Conservation (phyloP, 2,113 vertebrate genomes). For the Symphodus melops region DNA sequence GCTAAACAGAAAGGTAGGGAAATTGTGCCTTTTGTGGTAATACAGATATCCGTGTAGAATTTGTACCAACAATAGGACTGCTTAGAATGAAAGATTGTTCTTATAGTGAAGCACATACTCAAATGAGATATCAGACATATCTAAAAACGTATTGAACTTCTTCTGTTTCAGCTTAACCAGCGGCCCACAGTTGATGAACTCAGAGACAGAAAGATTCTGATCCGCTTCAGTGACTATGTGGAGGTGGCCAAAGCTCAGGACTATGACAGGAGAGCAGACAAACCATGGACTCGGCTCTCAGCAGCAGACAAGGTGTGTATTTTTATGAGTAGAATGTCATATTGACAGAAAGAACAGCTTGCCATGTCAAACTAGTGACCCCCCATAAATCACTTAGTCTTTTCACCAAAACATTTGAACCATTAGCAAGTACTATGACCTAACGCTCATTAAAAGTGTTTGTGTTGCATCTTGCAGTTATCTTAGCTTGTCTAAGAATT, state of each 20-base stretch:
- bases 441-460: neutral
- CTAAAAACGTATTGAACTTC: neutral
- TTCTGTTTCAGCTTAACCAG: slow-evolving; percentile 90
- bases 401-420: neutral
- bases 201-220: slow-evolving; percentile 97
- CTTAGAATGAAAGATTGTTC: too few relatives aligned
- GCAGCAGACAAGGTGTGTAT: slow-evolving; percentile 94
- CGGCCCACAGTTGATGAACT: slow-evolving; percentile 97
- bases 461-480: slow-evolving; percentile 10
- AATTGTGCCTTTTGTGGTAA: neutral
- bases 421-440: slow-evolving; percentile 10
- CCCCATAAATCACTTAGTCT: neutral
- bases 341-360: neutral
- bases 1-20: slow-evolving; percentile 95
- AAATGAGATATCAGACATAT: neutral
- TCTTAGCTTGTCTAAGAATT: slow-evolving; percentile 42
- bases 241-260: slow-evolving; percentile 99
- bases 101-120: neutral
- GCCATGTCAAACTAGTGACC: neutral
- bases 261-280: slow-evolving; percentile 97
- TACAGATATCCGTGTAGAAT: neutral
- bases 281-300: slow-evolving; percentile 97
- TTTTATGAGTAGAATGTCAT: neutral
- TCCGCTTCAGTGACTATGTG: slow-evolving; percentile 98
- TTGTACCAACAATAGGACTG: neutral